Evolutionary conservation across 2,113 vertebrate genomes (phyloP).

Genomic region (Octodon degus): DNA sequence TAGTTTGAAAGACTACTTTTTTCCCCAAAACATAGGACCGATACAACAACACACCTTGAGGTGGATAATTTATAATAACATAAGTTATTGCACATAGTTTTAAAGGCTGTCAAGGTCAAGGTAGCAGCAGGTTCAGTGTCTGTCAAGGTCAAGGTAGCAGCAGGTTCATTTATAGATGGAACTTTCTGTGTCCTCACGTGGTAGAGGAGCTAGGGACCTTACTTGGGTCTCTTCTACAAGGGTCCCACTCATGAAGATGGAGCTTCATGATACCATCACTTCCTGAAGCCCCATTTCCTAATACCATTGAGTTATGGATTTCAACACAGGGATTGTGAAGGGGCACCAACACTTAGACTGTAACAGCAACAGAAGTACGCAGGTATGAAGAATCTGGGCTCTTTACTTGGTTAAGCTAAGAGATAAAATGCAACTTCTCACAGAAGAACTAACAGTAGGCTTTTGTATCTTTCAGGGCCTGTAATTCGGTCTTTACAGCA

Average conservation of each 20-base stretch:
- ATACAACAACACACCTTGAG: neutral
- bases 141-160: neutral
- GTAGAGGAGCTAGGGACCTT: neutral
- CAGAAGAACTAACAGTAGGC: slow-evolving; percentile 57
- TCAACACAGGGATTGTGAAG: neutral
- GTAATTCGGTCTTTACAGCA: slow-evolving; percentile 95
- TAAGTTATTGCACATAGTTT: neutral
- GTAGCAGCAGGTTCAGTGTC: neutral
- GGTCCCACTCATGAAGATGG: neutral
- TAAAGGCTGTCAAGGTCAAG: neutral
- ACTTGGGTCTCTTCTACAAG: neutral
- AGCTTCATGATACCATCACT: neutral
- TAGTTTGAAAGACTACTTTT: slow-evolving; percentile 25
- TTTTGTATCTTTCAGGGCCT: slow-evolving; percentile 91
- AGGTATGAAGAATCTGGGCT: slow-evolving; percentile 2
- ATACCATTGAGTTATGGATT: neutral
- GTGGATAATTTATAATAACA: neutral
- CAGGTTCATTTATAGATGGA: neutral
- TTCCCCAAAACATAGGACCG: neutral
- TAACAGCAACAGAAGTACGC: neutral
- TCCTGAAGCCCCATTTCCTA: neutral
- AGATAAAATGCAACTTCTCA: slow-evolving; percentile 42
- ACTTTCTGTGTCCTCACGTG: neutral
- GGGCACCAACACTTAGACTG: neutral
- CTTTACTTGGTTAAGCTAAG: slow-evolving; percentile 30